Evolutionary conservation across 2,113 vertebrate genomes (phyloP).

Genomic region (Salminus brasiliensis): DNA sequence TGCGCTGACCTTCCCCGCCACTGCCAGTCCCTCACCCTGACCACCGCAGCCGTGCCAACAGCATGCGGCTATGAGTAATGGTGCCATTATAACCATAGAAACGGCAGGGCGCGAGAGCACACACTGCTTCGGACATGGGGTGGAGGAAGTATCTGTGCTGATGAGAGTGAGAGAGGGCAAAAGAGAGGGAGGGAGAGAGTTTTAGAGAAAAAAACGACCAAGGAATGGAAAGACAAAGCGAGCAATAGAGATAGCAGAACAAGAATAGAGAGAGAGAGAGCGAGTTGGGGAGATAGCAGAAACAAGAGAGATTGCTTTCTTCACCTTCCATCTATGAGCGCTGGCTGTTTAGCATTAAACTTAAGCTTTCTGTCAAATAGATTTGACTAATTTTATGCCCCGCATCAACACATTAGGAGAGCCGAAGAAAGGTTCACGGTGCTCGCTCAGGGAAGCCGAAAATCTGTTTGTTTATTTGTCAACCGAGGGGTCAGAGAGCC

Average conservation of each 20-base stretch:
- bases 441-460: neutral
- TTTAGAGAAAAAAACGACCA: too few relatives aligned
- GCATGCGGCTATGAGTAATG: constrained; percentile 37
- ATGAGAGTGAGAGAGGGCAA: too few relatives aligned
- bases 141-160: neutral
- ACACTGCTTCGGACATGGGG: neutral
- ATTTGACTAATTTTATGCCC: neutral
- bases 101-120: constrained; percentile 24
- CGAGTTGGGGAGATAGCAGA: neutral
- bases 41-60: constrained; percentile 28
- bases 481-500: neutral
- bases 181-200: too few relatives aligned
- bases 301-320: neutral
- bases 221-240: too few relatives aligned
- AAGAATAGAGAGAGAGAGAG: neutral
- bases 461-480: constrained; percentile 15
- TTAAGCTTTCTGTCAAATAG: neutral
- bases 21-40: constrained; percentile 1
- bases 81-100: constrained; percentile 16
- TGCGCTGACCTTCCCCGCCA: constrained; percentile 22
- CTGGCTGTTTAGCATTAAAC: neutral
- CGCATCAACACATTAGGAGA: constrained; percentile 4
- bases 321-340: neutral
- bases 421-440: constrained; percentile 36
- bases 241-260: too few relatives aligned